Conservation (phyloP, 2,797 vertebrate species). For the Craterocephalus amniculus region DNA sequence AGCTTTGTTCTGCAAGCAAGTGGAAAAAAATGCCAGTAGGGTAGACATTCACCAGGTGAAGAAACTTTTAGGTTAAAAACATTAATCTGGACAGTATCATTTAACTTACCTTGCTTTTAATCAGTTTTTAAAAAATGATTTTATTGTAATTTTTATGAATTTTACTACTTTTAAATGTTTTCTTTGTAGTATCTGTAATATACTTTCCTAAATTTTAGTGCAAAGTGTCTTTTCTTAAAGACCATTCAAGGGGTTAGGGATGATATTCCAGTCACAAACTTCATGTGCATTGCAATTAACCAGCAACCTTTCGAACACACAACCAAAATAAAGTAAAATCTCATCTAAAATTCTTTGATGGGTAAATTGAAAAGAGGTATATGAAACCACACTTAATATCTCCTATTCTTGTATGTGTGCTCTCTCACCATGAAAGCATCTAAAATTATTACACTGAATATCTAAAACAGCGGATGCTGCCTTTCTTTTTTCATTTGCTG, state of each 20-base stretch:
- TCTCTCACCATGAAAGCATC: background rate
- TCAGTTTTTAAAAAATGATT: too few species aligned
- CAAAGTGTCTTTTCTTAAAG: background rate
- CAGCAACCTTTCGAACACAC: background rate
- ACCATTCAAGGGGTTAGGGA: background rate
- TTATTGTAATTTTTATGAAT: too few species aligned
- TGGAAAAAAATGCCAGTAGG: too few species aligned
- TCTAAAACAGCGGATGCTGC: conserved; percentile 5
- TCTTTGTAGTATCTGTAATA: too few species aligned
- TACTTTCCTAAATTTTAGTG: background rate
- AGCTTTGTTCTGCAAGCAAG: too few species aligned
- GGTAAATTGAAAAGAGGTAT: background rate
- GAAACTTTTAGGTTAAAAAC: too few species aligned
- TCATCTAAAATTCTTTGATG: background rate
- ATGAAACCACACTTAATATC: background rate
- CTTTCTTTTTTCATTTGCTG: background rate
- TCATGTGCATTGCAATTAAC: background rate
- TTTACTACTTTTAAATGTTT: too few species aligned
- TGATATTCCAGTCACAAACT: background rate
- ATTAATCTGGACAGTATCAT: too few species aligned
- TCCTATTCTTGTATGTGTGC: background rate
- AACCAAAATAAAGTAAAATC: background rate
- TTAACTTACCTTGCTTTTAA: too few species aligned
- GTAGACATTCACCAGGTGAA: too few species aligned
- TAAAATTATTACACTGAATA: conserved; percentile 7